These are phyloP conservation scores for Passer domesticus DNA, from an alignment of 2,113 vertebrate genomes.

Conservation along the genomic window DNA sequence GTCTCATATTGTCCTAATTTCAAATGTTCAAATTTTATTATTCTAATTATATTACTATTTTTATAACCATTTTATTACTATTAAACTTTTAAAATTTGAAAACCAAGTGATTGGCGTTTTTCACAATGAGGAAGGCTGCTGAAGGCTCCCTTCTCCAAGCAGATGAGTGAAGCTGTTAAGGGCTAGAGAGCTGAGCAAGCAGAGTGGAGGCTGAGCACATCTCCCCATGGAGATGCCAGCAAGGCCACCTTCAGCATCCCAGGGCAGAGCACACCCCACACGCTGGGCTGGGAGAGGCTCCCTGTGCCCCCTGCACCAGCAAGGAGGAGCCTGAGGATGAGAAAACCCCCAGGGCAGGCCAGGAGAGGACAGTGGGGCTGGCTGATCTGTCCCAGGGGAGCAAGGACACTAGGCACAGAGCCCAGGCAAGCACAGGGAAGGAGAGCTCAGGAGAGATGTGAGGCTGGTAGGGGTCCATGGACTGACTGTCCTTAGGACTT, in stretches of 20 bases:
- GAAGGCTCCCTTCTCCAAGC: background rate
- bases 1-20: too few relatives aligned
- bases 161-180: background rate
- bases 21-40: too few relatives aligned
- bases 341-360: background rate
- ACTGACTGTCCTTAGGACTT: background rate
- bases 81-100: too few relatives aligned
- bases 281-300: background rate
- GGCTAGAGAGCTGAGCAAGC: accelerated
- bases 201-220: background rate
- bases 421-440: background rate
- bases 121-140: background rate
- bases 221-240: background rate
- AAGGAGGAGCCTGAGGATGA: background rate
- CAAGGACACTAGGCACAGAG: background rate
- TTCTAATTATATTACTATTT: too few relatives aligned
- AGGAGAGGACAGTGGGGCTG: background rate
- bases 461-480: background rate
- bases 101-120: too few relatives aligned
- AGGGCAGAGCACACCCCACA: background rate
- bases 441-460: background rate
- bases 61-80: too few relatives aligned
- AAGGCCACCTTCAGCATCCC: background rate
- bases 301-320: accelerated
- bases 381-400: background rate